Evolutionary conservation across 2,113 vertebrate species (phyloP).

Genomic region (Heliornis fulica): DNA sequence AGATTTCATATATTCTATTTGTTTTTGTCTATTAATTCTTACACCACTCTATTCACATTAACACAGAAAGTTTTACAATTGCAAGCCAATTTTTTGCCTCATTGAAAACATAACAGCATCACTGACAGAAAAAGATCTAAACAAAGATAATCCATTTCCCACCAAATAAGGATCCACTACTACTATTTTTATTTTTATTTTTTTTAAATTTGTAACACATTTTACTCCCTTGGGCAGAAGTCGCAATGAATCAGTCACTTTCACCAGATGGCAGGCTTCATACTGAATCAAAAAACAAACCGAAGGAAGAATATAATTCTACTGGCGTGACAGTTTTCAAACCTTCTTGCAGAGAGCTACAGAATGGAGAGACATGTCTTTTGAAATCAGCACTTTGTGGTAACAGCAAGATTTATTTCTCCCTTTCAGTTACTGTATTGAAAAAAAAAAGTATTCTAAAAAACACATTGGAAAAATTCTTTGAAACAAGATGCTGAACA

Average conservation of each 20-base stretch:
- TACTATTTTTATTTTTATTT: neutral
- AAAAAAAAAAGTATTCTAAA: neutral
- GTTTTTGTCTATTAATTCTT: neutral
- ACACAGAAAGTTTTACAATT: neutral
- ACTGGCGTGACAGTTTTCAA: neutral
- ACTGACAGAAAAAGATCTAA: neutral
- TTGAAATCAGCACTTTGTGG: neutral
- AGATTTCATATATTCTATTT: neutral
- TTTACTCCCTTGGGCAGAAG: neutral
- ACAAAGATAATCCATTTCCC: neutral
- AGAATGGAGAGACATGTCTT: neutral
- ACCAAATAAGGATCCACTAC: neutral
- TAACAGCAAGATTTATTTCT: neutral
- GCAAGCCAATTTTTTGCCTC: neutral
- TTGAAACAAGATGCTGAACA: neutral
- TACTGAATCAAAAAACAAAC: neutral
- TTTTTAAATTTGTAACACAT: neutral
- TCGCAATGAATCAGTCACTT: constrained; percentile 18
- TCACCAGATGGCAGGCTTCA: constrained; percentile 9
- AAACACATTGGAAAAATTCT: neutral
- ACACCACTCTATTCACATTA: neutral
- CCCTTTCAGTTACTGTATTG: neutral
- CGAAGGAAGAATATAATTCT: constrained; percentile 10
- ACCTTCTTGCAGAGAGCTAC: neutral
- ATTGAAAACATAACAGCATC: neutral